Base-by-base conservation (phyloP, 2,888 invertebrate genomes). In the Syritta pipiens region DNA sequence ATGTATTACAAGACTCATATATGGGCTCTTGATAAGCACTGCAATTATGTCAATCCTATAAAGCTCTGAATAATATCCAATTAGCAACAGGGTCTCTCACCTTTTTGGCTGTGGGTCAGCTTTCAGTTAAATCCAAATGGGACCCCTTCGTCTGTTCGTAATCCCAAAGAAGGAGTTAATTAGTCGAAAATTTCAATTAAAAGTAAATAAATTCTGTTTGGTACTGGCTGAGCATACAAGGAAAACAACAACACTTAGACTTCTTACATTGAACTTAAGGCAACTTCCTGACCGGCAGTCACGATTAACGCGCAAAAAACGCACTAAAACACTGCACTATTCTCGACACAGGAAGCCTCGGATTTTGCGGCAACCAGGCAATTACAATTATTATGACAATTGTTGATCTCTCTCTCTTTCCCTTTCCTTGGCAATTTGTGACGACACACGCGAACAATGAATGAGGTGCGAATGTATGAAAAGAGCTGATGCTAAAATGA, bases 341-440 rank as follows among this genome's bases (percentile, higher is more conserved):
- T 48, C 35, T 35, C 68, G 44, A 28, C 44, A 63, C 76, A 76
- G 76, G 76, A 76, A 76, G 51, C 49, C 37, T 10, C 63, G 63
- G 37, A 69, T 76, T 76, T 57, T 55, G 10, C 32, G 28, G 49
- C 51, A 76, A 76, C 57, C 55, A 35, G 62, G 48, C 69, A 76
- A 63, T 69, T 76, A 57, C 48, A 69, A 63, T 69, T 53, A 74
- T 68, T 69, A 76, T 35, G 60, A 57, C 69, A 63, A 76, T 62
- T 59, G 53, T 55, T 32, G 63, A 42, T 59, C 24, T 75, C n/a
- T 4, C 51, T 46, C n/a, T 67, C 53, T 67, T 65, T 12, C 17
- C 2, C 35, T 35, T 28, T 17, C n/a, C n/a, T 30, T n/a, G n/a
- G n/a, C 17, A 46, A 53, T 14, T 46, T 14, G n/a, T n/a, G n/a